Percentiles rank a stretch among this genome's conserved stretches.
Evolutionary conservation across 2,113 vertebrate genomes (phyloP).

Genomic region (Ictalurus furcatus): DNA sequence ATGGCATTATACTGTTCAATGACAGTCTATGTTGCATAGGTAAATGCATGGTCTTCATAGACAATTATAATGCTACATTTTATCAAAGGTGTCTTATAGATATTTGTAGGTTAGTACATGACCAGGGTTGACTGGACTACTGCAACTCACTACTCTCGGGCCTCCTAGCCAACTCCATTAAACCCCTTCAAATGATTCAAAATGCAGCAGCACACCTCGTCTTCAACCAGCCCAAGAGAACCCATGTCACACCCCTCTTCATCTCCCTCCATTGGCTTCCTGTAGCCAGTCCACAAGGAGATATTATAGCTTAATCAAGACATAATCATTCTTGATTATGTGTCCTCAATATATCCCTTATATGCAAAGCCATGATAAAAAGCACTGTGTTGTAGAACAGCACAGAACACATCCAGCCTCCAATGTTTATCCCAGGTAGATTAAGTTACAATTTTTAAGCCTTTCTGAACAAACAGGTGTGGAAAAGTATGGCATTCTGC

Average conservation of each 20-base stretch:
- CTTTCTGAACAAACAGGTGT: constrained; percentile 21
- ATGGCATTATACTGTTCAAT: neutral
- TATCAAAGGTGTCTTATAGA: neutral
- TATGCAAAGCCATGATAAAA: neutral
- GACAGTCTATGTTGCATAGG: neutral
- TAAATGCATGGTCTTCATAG: neutral
- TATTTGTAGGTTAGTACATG: neutral
- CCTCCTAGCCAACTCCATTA: no score
- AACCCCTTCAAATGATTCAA: no score
- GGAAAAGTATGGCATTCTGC: constrained; percentile 30
- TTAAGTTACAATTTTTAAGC: constrained; percentile 41
- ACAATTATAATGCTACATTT: neutral
- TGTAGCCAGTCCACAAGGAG: no score
- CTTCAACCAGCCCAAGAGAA: no score
- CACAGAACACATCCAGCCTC: neutral
- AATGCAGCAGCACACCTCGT: no score
- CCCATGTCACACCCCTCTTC: no score
- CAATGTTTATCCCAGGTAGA: constrained; percentile 17
- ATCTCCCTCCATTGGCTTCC: no score
- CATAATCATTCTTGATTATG: neutral
- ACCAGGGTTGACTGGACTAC: neutral
- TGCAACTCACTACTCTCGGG: no score
- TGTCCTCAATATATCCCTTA: neutral
- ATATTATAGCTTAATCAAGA: neutral
- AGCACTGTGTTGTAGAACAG: neutral